A percentile compares a stretch with the other conserved stretches of the same genome.
Conservation (phyloP, 2,888 invertebrate genomes). For the Drosophila nr. fundita region DNA sequence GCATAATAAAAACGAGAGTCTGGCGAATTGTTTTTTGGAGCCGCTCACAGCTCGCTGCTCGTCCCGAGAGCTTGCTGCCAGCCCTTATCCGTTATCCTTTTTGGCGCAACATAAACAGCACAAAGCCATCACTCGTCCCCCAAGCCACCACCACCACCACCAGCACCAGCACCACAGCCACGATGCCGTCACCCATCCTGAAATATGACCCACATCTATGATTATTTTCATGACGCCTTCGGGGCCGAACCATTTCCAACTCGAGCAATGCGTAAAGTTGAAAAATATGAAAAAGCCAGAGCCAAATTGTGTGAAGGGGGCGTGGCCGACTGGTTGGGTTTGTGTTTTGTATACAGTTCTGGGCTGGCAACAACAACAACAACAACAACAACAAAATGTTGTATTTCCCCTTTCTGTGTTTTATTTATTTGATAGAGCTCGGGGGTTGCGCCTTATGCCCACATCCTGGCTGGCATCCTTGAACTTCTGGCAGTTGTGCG, state of each 20-base stretch:
- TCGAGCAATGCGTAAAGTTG: constrained; percentile 66
- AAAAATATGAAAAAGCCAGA: constrained; percentile 61
- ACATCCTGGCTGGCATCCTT: constrained; percentile 70
- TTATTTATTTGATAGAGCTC: constrained; percentile 78
- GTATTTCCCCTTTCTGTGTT: constrained; percentile 28
- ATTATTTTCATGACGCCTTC: constrained; percentile 80
- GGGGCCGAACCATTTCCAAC: constrained; percentile 64
- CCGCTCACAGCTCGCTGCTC: not conserved
- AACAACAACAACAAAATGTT: not conserved
- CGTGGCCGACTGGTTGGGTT: constrained; percentile 20
- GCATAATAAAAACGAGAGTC: constrained; percentile 82
- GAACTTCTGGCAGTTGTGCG: constrained; percentile 72
- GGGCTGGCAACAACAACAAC: not conserved
- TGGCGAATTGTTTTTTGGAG: constrained; percentile 26
- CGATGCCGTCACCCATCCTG: constrained; percentile 15
- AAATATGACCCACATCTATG: constrained; percentile 81
- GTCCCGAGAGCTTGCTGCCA: constrained; percentile 50
- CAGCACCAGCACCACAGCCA: not conserved
- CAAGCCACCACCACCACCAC: not conserved
- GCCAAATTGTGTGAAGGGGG: constrained; percentile 30
- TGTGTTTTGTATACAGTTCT: constrained; percentile 32
- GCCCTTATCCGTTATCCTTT: constrained; percentile 68
- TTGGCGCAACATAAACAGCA: constrained; percentile 55
- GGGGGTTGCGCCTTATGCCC: constrained; percentile 58
- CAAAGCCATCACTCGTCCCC: constrained; percentile 45